A percentile compares a stretch with the other conserved stretches of the same genome.
phyloP scores from a whole-genome alignment of 2,113 vertebrate genomes.

The Perccottus glenii region DNA sequence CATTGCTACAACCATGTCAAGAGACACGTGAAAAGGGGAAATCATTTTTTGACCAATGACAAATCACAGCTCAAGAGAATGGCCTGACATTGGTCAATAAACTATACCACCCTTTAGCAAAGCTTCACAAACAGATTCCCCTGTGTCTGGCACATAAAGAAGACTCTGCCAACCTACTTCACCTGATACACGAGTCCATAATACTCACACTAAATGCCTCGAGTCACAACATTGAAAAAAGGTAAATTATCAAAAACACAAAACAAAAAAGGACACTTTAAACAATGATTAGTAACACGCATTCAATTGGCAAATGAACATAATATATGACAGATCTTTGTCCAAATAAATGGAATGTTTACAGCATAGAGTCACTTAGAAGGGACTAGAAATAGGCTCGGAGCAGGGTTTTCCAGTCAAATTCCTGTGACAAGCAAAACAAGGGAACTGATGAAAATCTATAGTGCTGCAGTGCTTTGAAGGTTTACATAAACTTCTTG shows the following conservation, averaged over 20 bases:
- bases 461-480: conserved; percentile 2
- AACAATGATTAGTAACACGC: conserved; percentile 61
- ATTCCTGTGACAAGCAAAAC: conserved; percentile 39
- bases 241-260: conserved; percentile 1
- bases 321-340: conserved; percentile 48
- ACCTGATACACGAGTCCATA: conserved; percentile 32
- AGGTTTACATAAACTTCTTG: conserved; percentile 8
- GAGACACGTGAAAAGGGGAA: conserved; percentile 17
- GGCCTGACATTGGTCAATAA: conserved; percentile 13
- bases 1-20: conserved; percentile 61
- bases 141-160: conserved; percentile 38
- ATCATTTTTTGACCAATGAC: conserved; percentile 19
- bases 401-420: conserved; percentile 65
- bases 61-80: conserved; percentile 7
- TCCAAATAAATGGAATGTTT: conserved; percentile 75
- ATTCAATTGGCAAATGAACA: conserved; percentile 63
- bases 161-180: conserved; percentile 47
- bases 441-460: conserved; percentile 19
- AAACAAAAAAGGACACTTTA: conserved; percentile 41
- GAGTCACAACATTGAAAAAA: conserved; percentile 16
- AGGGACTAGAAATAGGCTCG: conserved; percentile 36
- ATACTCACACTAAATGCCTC: conserved; percentile 43
- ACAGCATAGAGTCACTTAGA: conserved; percentile 64
- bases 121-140: conserved; percentile 39
- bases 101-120: conserved; percentile 35